Percentiles rank a stretch among this genome's conserved stretches.
phyloP scores from a whole-genome alignment of 2,888 invertebrate genomes.

The Phortica okadai region DNA sequence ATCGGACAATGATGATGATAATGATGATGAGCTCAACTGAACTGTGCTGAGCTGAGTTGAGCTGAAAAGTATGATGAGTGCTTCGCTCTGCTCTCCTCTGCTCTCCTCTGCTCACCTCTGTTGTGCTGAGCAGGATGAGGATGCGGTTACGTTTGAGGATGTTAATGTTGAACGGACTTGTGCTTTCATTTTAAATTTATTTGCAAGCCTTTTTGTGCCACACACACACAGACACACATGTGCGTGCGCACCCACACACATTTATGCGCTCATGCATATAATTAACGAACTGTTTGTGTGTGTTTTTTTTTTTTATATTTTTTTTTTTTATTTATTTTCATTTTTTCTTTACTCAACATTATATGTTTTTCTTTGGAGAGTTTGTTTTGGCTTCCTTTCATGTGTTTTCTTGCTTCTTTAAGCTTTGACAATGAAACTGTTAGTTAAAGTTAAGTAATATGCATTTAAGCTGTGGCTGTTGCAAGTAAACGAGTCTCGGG shows the following conservation, averaged over 20 bases:
- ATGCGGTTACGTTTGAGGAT: background rate
- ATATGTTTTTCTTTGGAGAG: background rate
- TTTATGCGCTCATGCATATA: conserved; percentile 4
- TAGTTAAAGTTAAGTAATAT: no score
- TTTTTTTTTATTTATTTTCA: background rate
- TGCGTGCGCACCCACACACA: conserved; percentile 13
- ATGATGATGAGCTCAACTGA: background rate
- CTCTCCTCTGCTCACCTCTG: no score
- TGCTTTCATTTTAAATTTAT: background rate
- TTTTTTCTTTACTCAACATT: background rate
- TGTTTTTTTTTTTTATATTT: conserved; percentile 51
- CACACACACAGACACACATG: conserved; percentile 21
- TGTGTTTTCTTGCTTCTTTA: background rate
- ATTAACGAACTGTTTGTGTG: background rate
- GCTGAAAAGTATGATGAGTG: background rate
- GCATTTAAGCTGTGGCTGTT: background rate
- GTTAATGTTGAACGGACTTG: background rate
- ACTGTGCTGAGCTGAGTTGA: background rate
- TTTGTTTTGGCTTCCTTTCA: background rate
- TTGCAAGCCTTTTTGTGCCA: background rate
- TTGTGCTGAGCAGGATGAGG: background rate
- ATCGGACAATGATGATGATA: background rate
- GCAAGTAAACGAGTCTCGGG: background rate
- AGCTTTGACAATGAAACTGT: background rate
- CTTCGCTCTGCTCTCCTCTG: background rate